These are phyloP conservation scores for Melanotaenia maccullochi DNA, from an alignment of 2,797 vertebrate genomes.

Conservation along the genomic window DNA sequence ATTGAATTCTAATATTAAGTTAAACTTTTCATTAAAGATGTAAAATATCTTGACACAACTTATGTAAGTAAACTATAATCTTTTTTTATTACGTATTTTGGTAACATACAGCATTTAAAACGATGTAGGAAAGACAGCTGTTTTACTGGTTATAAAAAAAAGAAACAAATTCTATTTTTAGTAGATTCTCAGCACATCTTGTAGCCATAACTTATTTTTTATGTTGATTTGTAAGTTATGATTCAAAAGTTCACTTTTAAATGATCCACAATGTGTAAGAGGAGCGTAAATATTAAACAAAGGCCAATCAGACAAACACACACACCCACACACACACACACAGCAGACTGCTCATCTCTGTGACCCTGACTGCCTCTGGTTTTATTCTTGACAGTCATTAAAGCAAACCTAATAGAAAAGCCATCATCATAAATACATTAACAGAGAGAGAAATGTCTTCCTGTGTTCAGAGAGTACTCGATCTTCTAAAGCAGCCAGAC, in stretches of 20 bases:
- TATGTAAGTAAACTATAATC: not conserved
- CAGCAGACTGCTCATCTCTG: slow-evolving; percentile 33
- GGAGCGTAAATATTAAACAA: slow-evolving; percentile 6
- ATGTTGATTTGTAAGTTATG: not conserved
- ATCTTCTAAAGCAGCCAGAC: slow-evolving; percentile 78
- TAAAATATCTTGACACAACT: not conserved
- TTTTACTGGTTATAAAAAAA: not conserved
- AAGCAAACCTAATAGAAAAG: slow-evolving; percentile 80
- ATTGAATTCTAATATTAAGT: not conserved
- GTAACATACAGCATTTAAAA: too few relatives aligned
- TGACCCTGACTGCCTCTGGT: slow-evolving; percentile 64
- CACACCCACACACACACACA: slow-evolving; percentile 18
- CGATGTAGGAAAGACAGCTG: not conserved
- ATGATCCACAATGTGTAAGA: not conserved
- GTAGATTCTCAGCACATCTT: not conserved
- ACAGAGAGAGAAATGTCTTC: slow-evolving; percentile 77
- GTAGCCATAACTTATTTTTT: not conserved
- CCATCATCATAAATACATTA: slow-evolving; percentile 82
- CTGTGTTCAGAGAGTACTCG: slow-evolving; percentile 72
- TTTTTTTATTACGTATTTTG: too few relatives aligned
- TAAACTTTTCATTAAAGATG: slow-evolving; percentile 1
- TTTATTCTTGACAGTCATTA: slow-evolving; percentile 75
- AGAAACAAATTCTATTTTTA: not conserved
- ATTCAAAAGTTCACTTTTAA: slow-evolving; percentile 19
- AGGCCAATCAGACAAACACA: not conserved